A percentile compares a stretch with the other conserved stretches of the same genome.
Evolutionary conservation across 1,140 invertebrate genomes (phyloP).

Genomic region (Orussus abietinus): DNA sequence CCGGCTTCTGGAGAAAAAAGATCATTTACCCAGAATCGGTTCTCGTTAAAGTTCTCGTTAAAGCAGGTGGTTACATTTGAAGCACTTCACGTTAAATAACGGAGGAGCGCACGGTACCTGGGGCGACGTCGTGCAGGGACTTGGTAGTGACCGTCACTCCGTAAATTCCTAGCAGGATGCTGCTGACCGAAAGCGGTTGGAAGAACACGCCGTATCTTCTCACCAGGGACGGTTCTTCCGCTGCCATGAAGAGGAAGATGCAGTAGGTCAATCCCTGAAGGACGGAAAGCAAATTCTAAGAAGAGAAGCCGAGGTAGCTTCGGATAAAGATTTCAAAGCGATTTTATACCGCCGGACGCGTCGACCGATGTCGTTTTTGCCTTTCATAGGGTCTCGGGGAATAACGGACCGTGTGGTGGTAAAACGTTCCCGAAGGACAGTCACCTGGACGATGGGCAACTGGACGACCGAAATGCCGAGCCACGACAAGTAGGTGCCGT

Average conservation of each 20-base stretch:
- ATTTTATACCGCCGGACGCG: not conserved
- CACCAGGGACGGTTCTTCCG: conserved; percentile 34
- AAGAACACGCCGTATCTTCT: conserved; percentile 36
- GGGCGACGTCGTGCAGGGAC: conserved; percentile 37
- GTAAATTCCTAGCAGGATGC: conserved; percentile 45
- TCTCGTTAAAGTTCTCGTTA: not conserved
- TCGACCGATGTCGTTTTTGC: too few species aligned
- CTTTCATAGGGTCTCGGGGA: too few species aligned
- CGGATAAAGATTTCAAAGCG: too few species aligned
- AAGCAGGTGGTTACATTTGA: too few species aligned
- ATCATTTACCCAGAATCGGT: too few species aligned
- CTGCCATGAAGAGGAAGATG: conserved; percentile 38
- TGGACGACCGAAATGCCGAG: conserved; percentile 42
- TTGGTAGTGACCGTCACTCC: conserved; percentile 40
- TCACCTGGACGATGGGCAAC: conserved; percentile 48
- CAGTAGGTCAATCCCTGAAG: conserved; percentile 39
- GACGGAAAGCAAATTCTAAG: too few species aligned
- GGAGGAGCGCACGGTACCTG: conserved; percentile 41
- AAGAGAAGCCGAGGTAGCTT: too few species aligned
- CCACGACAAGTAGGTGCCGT: conserved; percentile 43
- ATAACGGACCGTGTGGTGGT: too few species aligned
- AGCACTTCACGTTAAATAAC: too few species aligned
- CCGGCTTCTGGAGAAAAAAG: conserved; percentile 37
- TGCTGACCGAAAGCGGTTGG: conserved; percentile 38
- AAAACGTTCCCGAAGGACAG: too few species aligned